A percentile compares a stretch with the other conserved stretches of the same genome.
Conservation (phyloP, 2,888 invertebrate species). For the Bruchidius siliquastri region DNA sequence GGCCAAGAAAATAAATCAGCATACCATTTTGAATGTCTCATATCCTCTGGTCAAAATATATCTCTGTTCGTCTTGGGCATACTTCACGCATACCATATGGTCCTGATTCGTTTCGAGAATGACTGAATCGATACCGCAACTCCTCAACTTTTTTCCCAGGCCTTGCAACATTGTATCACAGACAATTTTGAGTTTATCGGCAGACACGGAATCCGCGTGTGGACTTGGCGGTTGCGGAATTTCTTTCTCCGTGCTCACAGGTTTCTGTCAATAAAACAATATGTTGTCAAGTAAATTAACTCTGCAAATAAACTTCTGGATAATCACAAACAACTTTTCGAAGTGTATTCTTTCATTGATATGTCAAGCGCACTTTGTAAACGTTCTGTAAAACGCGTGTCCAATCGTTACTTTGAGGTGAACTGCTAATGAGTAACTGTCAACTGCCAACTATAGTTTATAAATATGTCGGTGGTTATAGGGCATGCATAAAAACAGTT, state of each 20-base stretch:
- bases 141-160: slow-evolving; percentile 59
- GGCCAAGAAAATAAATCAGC: slow-evolving; percentile 7
- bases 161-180: slow-evolving; percentile 60
- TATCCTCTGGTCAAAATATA: slow-evolving; percentile 55
- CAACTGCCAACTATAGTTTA: no score
- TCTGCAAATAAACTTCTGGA: no score
- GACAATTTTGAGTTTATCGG: slow-evolving; percentile 47
- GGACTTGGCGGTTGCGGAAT: slow-evolving; percentile 35
- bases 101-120: slow-evolving; percentile 50
- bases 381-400: no score
- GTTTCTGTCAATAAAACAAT: background rate
- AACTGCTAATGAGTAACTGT: no score
- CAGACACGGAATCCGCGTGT: slow-evolving; percentile 28
- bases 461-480: no score
- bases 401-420: no score
- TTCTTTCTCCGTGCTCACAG: slow-evolving; percentile 13
- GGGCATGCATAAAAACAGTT: no score
- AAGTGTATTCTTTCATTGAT: no score
- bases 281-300: no score
- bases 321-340: no score
- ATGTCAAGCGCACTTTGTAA: no score
- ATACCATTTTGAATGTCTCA: slow-evolving; percentile 46
- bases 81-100: slow-evolving; percentile 51
- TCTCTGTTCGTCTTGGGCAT: slow-evolving; percentile 51
- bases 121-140: slow-evolving; percentile 58